A percentile compares a stretch with the other conserved stretches of the same genome.
These are phyloP conservation scores for Trachelus troglodyta DNA, from an alignment of 2,888 invertebrate genomes.

Conservation along the genomic window DNA sequence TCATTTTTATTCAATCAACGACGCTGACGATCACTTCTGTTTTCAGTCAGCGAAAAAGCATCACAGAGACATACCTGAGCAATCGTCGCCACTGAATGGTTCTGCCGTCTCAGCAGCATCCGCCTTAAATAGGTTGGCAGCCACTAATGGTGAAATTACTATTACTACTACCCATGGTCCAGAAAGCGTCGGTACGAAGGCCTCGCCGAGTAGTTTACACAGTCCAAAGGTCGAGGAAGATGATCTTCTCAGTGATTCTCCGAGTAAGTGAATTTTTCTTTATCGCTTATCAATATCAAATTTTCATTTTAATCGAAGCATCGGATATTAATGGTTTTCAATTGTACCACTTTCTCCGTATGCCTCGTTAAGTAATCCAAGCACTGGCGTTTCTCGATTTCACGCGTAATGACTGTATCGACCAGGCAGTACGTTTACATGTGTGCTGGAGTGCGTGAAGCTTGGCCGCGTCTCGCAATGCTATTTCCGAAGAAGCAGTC, in stretches of 20 bases:
- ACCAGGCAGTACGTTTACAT: not conserved
- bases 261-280: constrained; percentile 73
- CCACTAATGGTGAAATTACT: constrained; percentile 85
- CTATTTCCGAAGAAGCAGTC: not conserved
- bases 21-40: not conserved
- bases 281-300: not conserved
- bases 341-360: not conserved
- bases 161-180: constrained; percentile 82
- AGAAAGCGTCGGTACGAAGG: constrained; percentile 60
- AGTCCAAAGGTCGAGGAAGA: constrained; percentile 63
- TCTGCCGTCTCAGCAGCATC: constrained; percentile 70
- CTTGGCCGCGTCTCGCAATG: not conserved
- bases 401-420: not conserved
- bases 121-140: constrained; percentile 78
- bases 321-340: not conserved
- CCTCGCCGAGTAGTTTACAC: constrained; percentile 65
- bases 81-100: constrained; percentile 65
- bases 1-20: not conserved
- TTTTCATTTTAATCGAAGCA: not conserved
- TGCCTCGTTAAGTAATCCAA: not conserved
- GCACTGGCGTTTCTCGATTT: not conserved
- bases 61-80: constrained; percentile 67
- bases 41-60: constrained; percentile 63
- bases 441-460: not conserved
- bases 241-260: constrained; percentile 84